phyloP scores from a whole-genome alignment of 1,140 invertebrate species.

The Armadillidium nasatum region DNA sequence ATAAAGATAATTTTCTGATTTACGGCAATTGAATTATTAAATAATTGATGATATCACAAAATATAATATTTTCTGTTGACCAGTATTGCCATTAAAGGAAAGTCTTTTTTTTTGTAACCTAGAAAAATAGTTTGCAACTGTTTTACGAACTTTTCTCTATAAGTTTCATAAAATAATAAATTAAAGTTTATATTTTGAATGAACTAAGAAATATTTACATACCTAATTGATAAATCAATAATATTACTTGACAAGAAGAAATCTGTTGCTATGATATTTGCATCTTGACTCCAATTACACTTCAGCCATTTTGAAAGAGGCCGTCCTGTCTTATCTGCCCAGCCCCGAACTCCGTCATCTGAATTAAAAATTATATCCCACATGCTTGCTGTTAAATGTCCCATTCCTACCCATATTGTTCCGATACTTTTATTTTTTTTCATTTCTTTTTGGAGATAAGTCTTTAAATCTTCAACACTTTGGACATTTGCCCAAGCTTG shows the following conservation, averaged over 20 bases:
- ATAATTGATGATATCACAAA: too few relatives aligned
- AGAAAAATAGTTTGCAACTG: too few relatives aligned
- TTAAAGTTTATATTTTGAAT: too few relatives aligned
- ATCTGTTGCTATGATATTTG: background rate
- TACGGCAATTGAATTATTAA: too few relatives aligned
- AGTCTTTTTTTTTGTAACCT: too few relatives aligned
- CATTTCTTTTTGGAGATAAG: slow-evolving; percentile 50
- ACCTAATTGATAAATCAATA: background rate
- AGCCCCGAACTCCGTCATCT: slow-evolving; percentile 60
- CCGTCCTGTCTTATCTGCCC: background rate
- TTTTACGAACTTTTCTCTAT: too few relatives aligned
- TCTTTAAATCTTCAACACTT: slow-evolving; percentile 39
- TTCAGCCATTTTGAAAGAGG: background rate
- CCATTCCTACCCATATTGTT: slow-evolving; percentile 70
- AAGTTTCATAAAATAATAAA: too few relatives aligned
- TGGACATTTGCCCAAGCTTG: slow-evolving; percentile 42
- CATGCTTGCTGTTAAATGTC: slow-evolving; percentile 67
- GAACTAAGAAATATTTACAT: background rate
- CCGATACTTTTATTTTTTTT: slow-evolving; percentile 47
- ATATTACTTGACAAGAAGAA: background rate
- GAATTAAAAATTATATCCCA: slow-evolving; percentile 62
- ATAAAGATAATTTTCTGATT: too few relatives aligned
- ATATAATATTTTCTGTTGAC: too few relatives aligned
- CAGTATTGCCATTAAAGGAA: too few relatives aligned
- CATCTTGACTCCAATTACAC: background rate